These are phyloP conservation scores for Drosophila suboccidentalis DNA, from an alignment of 2,888 invertebrate species.

Conservation along the genomic window DNA sequence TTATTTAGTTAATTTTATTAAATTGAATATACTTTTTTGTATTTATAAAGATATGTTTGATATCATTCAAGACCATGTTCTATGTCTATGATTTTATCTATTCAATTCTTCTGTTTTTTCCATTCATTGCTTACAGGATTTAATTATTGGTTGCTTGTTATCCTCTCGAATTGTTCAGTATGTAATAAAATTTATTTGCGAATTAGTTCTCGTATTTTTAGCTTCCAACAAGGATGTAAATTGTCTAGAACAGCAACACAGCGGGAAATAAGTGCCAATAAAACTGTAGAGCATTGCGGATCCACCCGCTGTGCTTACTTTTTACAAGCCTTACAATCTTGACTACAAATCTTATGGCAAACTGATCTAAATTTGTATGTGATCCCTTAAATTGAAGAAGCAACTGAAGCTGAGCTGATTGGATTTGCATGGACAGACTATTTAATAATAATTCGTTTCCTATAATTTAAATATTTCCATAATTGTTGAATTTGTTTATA, in stretches of 20 bases:
- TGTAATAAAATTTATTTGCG: neutral
- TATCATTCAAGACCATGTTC: too few species aligned
- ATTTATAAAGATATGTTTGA: too few species aligned
- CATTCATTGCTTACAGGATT: conserved; percentile 1
- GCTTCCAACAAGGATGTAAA: conserved; percentile 1
- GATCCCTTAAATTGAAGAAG: neutral
- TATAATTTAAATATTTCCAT: conserved; percentile 74
- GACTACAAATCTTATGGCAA: neutral
- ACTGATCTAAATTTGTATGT: conserved; percentile 1
- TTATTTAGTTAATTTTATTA: too few species aligned
- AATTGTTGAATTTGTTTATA: conserved; percentile 42
- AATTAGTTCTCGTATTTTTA: neutral
- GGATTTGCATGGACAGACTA: conserved; percentile 47
- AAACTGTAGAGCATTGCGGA: conserved; percentile 10
- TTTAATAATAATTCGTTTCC: conserved; percentile 66
- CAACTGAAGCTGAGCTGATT: neutral
- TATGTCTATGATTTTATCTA: too few species aligned
- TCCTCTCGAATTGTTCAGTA: neutral
- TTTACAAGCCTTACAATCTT: neutral
- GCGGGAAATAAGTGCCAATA: conserved; percentile 12
- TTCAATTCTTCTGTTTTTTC: neutral
- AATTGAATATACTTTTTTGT: too few species aligned
- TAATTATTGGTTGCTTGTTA: conserved; percentile 5
- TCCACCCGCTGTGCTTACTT: neutral
- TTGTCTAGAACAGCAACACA: conserved; percentile 9